A percentile compares a stretch with the other conserved stretches of the same genome.
Conservation (phyloP, 2,888 invertebrate species). For the Xanthorhoe spadicearia region DNA sequence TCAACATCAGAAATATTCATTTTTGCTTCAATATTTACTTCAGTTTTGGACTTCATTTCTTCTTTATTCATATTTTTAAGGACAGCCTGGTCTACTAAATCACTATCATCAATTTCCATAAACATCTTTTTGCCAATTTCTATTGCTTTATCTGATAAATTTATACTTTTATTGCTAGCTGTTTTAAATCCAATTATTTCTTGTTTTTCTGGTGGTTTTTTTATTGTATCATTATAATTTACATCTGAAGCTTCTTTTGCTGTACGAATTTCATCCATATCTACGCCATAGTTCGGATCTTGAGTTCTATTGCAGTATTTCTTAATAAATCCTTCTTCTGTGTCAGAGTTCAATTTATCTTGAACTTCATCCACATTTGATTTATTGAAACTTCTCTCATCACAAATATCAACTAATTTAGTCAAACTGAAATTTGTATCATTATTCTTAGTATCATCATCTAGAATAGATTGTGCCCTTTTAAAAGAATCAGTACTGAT, state of each 20-base stretch:
- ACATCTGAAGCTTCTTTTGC: neutral
- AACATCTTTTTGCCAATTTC: constrained; percentile 51
- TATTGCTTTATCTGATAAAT: constrained; percentile 54
- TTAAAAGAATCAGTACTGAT: constrained; percentile 62
- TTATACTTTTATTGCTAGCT: constrained; percentile 61
- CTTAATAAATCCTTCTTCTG: neutral
- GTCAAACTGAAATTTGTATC: constrained; percentile 50
- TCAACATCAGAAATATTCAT: constrained; percentile 14
- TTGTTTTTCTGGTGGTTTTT: constrained; percentile 27
- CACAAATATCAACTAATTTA: constrained; percentile 57
- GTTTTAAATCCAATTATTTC: constrained; percentile 60
- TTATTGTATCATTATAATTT: neutral
- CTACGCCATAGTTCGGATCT: neutral
- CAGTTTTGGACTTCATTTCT: neutral
- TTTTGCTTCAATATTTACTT: constrained; percentile 16
- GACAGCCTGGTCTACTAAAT: constrained; percentile 7
- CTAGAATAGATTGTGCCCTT: constrained; percentile 65
- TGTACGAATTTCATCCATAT: constrained; percentile 4
- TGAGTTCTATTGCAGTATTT: constrained; percentile 2
- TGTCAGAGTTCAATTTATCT: constrained; percentile 2
- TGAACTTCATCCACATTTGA: constrained; percentile 10
- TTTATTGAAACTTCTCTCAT: constrained; percentile 32
- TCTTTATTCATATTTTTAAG: neutral
- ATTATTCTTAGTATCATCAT: constrained; percentile 44
- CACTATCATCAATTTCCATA: constrained; percentile 43